Percentiles rank a stretch among this genome's conserved stretches.
These are phyloP conservation scores for Thalassaphorura encarpata DNA, from an alignment of 1,140 invertebrate genomes.

Conservation along the genomic window DNA sequence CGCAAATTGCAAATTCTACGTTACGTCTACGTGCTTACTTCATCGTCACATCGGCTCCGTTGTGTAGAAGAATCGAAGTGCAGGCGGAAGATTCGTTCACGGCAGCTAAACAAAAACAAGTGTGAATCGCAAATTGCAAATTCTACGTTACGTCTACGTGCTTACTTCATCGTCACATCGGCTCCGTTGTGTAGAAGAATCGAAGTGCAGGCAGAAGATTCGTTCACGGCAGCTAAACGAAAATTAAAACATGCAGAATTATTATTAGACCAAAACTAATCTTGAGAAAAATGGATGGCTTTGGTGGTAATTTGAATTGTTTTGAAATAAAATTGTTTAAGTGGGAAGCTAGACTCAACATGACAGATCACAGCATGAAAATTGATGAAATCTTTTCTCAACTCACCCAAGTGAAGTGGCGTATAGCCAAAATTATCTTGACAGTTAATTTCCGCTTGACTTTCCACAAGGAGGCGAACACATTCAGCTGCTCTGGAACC, in stretches of 20 bases:
- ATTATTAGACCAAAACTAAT: too few species aligned
- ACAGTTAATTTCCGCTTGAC: slow-evolving; percentile 63
- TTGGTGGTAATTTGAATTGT: too few species aligned
- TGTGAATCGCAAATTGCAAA: background rate
- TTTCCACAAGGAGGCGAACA: slow-evolving; percentile 51
- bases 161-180: slow-evolving; percentile 56
- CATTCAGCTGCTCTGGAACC: slow-evolving; percentile 59
- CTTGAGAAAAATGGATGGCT: too few species aligned
- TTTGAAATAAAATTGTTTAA: too few species aligned
- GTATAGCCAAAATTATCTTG: slow-evolving; percentile 77
- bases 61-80: slow-evolving; percentile 59
- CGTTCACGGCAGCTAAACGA: slow-evolving; percentile 73
- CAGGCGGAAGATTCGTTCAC: slow-evolving; percentile 68
- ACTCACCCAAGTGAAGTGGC: slow-evolving; percentile 46
- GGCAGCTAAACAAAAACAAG: slow-evolving; percentile 62
- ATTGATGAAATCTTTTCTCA: background rate
- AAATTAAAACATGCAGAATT: slow-evolving; percentile 41
- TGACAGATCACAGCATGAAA: too few species aligned
- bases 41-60: slow-evolving; percentile 69
- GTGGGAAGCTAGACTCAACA: too few species aligned
- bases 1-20: slow-evolving; percentile 2
- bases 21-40: slow-evolving; percentile 32
- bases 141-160: slow-evolving; percentile 8
- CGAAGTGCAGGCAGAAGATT: slow-evolving; percentile 63
- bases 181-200: slow-evolving; percentile 65